Evolutionary conservation across 2,797 vertebrate genomes (phyloP).

Genomic region (Poecile montanus): DNA sequence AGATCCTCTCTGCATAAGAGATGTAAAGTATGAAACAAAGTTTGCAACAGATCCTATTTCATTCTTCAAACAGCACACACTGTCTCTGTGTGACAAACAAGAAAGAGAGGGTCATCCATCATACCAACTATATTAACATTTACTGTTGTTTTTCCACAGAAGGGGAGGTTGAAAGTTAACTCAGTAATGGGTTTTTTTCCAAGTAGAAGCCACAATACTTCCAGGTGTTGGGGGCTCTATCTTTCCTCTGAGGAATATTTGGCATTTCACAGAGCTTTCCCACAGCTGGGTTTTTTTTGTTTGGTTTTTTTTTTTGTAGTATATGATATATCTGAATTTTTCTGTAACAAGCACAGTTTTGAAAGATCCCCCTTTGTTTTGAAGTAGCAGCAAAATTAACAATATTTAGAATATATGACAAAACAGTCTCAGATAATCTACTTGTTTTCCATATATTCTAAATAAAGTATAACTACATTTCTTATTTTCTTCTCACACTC

Average conservation of each 20-base stretch:
- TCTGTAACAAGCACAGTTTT: not conserved
- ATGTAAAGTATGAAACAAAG: not conserved
- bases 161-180: not conserved
- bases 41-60: not conserved
- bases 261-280: not conserved
- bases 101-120: not conserved
- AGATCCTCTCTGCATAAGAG: not conserved
- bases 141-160: not conserved
- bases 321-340: not conserved
- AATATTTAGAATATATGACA: not conserved
- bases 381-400: not conserved
- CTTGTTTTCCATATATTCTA: not conserved
- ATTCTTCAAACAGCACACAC: not conserved
- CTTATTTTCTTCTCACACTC: not conserved
- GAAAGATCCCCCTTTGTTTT: not conserved
- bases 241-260: not conserved
- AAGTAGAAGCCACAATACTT: not conserved
- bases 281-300: not conserved
- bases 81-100: not conserved
- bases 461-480: not conserved
- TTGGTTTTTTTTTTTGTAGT: not conserved
- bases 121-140: not conserved
- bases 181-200: not conserved
- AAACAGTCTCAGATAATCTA: not conserved
- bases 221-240: not conserved